Percentiles rank a stretch among this genome's conserved stretches.
Conservation (phyloP, 2,113 vertebrate species). For the Conger conger region DNA sequence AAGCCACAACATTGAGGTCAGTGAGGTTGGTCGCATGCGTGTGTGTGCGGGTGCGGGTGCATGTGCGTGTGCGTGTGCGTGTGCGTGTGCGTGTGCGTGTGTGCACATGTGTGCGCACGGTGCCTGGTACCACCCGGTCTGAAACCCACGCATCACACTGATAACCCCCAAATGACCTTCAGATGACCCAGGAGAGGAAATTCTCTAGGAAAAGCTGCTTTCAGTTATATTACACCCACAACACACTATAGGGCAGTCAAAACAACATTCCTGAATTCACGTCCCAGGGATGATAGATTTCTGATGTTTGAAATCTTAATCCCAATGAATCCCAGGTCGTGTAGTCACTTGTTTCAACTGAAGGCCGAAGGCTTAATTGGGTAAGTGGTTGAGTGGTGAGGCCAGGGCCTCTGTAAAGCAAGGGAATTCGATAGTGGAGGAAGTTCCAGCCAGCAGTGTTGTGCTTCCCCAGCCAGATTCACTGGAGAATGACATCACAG, state of each 20-base stretch:
- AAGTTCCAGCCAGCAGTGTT: too few species aligned
- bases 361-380: too few species aligned
- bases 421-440: too few species aligned
- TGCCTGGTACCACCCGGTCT: neutral
- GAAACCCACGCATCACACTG: neutral
- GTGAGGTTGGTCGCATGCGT: neutral
- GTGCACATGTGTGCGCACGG: too few species aligned
- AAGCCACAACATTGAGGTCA: neutral
- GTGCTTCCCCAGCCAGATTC: too few species aligned
- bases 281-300: neutral
- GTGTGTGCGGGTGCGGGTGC: too few species aligned
- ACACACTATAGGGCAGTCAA: neutral
- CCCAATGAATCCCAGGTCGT: neutral
- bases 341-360: neutral
- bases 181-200: neutral
- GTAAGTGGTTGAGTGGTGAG: too few species aligned
- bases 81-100: too few species aligned
- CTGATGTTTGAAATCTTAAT: neutral
- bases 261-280: neutral
- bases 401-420: too few species aligned
- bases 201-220: neutral
- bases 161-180: too few species aligned
- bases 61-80: too few species aligned
- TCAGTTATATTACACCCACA: neutral
- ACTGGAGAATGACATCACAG: too few species aligned